A percentile compares a stretch with the other conserved stretches of the same genome.
Evolutionary conservation across 2,113 vertebrate genomes (phyloP).

Genomic region (Charadrius vociferus): DNA sequence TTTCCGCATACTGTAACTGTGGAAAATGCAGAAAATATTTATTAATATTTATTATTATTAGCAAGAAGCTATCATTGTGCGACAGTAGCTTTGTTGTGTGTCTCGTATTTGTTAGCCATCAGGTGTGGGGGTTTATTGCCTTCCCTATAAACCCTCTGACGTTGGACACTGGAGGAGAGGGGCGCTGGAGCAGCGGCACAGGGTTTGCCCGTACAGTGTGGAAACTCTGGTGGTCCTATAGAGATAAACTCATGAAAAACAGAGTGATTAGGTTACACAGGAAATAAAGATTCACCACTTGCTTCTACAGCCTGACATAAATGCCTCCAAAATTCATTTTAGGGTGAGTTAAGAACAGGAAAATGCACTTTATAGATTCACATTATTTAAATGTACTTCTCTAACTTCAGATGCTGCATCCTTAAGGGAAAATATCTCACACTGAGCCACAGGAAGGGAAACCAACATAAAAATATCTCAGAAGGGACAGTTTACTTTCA

Average conservation of each 20-base stretch:
- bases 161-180: accelerated
- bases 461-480: background rate
- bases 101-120: background rate
- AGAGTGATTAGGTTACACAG: background rate
- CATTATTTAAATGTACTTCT: background rate
- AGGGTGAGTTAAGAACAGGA: background rate
- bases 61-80: background rate
- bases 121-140: background rate
- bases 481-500: background rate
- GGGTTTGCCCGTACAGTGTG: background rate
- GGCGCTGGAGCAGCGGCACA: accelerated
- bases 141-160: background rate
- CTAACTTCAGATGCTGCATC: background rate
- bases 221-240: background rate
- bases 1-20: background rate
- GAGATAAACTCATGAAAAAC: background rate
- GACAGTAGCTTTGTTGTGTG: background rate
- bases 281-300: background rate
- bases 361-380: background rate
- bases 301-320: background rate
- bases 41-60: background rate
- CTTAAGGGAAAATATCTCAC: background rate
- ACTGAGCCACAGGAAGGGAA: background rate
- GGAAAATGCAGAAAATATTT: background rate
- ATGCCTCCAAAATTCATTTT: background rate